These are phyloP conservation scores for Lates japonicus DNA, from an alignment of 2,797 vertebrate genomes.

Conservation along the genomic window DNA sequence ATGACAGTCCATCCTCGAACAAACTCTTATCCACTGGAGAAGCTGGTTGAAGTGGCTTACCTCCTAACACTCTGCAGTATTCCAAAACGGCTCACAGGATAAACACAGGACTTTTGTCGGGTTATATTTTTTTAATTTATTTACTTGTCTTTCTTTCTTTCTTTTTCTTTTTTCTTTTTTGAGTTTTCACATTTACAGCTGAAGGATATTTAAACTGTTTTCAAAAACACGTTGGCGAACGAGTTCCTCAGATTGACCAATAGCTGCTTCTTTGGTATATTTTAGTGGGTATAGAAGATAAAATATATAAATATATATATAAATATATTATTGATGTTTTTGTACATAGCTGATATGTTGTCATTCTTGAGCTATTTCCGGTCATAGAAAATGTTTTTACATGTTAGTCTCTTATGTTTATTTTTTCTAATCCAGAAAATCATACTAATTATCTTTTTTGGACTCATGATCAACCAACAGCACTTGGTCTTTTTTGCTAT, in stretches of 20 bases:
- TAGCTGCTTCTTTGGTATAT: constrained; percentile 93
- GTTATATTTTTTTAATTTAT: constrained; percentile 77
- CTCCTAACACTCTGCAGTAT: constrained; percentile 84
- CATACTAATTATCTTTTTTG: constrained; percentile 83
- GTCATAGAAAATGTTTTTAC: constrained; percentile 86
- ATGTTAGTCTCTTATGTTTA: constrained; percentile 85
- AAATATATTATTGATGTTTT: constrained; percentile 86
- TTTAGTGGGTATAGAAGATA: constrained; percentile 83
- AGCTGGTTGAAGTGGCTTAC: constrained; percentile 79
- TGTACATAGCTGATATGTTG: constrained; percentile 87
- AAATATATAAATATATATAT: constrained; percentile 79
- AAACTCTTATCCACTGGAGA: constrained; percentile 80
- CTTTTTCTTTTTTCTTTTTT: constrained; percentile 40
- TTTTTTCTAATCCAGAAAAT: constrained; percentile 86
- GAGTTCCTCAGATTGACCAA: constrained; percentile 94
- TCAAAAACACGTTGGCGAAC: constrained; percentile 79
- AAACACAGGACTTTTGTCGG: constrained; percentile 71
- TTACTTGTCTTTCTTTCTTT: constrained; percentile 62
- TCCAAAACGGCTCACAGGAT: constrained; percentile 83
- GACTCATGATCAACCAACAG: constrained; percentile 83
- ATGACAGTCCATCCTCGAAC: constrained; percentile 72
- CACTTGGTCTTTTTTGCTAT: constrained; percentile 78
- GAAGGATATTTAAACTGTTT: constrained; percentile 89
- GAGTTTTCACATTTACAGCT: constrained; percentile 84
- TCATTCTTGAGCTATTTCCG: constrained; percentile 85